Percentiles rank a stretch among this genome's conserved stretches.
These are phyloP conservation scores for Zaprionus tsacasi DNA, from an alignment of 1,140 invertebrate species.

Conservation along the genomic window DNA sequence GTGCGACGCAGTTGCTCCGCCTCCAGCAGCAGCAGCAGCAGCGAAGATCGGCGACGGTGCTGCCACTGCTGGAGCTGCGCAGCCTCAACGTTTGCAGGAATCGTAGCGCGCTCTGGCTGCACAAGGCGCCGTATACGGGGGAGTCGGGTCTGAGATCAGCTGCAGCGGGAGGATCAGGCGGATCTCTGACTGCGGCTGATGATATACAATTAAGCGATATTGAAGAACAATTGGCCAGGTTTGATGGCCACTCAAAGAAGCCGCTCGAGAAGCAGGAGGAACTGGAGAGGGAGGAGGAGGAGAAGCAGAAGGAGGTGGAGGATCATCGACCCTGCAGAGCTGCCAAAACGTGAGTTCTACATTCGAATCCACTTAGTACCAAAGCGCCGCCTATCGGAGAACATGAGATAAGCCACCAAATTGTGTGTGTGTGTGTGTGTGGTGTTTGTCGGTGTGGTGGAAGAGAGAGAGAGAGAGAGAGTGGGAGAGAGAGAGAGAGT, in stretches of 20 bases:
- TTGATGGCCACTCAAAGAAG: constrained; percentile 70
- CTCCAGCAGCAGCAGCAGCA: constrained; percentile 19
- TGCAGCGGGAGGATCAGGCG: constrained; percentile 9
- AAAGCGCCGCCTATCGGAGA: constrained; percentile 39
- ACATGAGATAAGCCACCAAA: constrained; percentile 32
- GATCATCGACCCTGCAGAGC: constrained; percentile 39
- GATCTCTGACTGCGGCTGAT: constrained; percentile 52
- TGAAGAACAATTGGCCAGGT: constrained; percentile 81
- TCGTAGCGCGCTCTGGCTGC: constrained; percentile 74
- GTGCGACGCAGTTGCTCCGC: constrained; percentile 51
- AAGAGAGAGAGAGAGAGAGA: neutral
- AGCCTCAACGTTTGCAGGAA: constrained; percentile 76
- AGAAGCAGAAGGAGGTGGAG: constrained; percentile 7
- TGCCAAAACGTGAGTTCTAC: constrained; percentile 53
- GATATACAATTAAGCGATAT: constrained; percentile 83
- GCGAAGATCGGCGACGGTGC: neutral
- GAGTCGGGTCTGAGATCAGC: constrained; percentile 24
- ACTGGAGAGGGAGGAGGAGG: too few relatives aligned
- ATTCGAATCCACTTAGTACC: constrained; percentile 29
- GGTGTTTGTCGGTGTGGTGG: neutral
- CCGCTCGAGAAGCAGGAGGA: constrained; percentile 1
- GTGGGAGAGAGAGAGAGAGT: neutral
- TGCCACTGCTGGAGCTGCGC: constrained; percentile 60
- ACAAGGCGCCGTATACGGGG: constrained; percentile 63
- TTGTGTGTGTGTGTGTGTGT: neutral